Conservation (phyloP, 2,113 vertebrate species). For the Triplophysa dalaica region DNA sequence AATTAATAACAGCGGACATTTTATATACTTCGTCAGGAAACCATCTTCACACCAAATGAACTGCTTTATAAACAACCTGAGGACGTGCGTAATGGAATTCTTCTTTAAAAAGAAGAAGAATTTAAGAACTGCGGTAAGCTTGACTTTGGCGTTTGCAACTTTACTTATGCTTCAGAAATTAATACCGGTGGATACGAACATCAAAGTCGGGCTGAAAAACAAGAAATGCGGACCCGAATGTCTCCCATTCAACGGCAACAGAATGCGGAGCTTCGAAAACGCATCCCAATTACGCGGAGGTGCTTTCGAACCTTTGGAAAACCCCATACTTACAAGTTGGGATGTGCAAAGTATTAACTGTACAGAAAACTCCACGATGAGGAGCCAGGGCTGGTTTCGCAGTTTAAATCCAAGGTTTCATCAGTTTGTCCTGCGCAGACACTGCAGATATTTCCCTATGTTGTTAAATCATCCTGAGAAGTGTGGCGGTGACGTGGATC, state of each 20-base stretch:
- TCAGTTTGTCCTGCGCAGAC: slow-evolving; percentile 76
- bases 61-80: slow-evolving; percentile 15
- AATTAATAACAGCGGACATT: background rate
- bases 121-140: slow-evolving; percentile 74
- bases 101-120: slow-evolving; percentile 69
- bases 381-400: slow-evolving; percentile 68
- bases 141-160: slow-evolving; percentile 72
- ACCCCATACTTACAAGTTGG: slow-evolving; percentile 58
- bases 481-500: slow-evolving; percentile 68
- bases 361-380: slow-evolving; percentile 64
- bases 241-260: slow-evolving; percentile 50
- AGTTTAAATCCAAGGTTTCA: slow-evolving; percentile 73
- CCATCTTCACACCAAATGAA: too few species aligned
- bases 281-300: background rate
- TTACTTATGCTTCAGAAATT: slow-evolving; percentile 76
- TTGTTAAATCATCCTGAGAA: slow-evolving; percentile 79
- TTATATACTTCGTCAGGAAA: background rate
- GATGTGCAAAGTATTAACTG: slow-evolving; percentile 70
- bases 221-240: slow-evolving; percentile 63
- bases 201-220: slow-evolving; percentile 44
- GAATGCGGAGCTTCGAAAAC: background rate
- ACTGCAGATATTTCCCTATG: slow-evolving; percentile 81
- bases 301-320: slow-evolving; percentile 38
- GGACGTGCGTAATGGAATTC: slow-evolving; percentile 69
- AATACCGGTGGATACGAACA: slow-evolving; percentile 63